Percentiles rank a stretch among this genome's conserved stretches.
Conservation (phyloP, 2,888 invertebrate species). For the Volucella inanis region DNA sequence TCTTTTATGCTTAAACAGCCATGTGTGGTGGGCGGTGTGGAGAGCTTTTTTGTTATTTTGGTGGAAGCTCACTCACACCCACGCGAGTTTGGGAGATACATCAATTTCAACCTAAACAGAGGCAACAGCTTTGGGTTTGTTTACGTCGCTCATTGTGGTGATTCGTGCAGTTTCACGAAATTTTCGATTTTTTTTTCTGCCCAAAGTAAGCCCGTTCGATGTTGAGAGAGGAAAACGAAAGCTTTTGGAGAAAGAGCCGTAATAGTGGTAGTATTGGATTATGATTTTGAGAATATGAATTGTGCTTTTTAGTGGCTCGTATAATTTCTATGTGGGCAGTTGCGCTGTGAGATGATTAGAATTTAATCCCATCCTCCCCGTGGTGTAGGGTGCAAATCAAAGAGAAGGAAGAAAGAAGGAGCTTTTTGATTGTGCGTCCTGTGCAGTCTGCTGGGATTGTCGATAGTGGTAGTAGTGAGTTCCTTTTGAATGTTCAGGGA, state of each 20-base stretch:
- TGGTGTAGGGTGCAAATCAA: slow-evolving; percentile 34
- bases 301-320: slow-evolving; percentile 71
- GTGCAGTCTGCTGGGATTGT: neutral
- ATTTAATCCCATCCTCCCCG: slow-evolving; percentile 26
- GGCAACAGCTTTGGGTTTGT: slow-evolving; percentile 67
- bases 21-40: slow-evolving; percentile 57
- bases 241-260: neutral
- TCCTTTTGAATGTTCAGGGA: slow-evolving; percentile 29
- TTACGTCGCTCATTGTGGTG: slow-evolving; percentile 59
- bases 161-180: slow-evolving; percentile 64
- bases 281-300: slow-evolving; percentile 35
- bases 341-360: slow-evolving; percentile 67
- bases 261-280: neutral
- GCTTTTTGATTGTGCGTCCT: slow-evolving; percentile 52
- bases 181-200: slow-evolving; percentile 11
- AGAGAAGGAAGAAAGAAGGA: slow-evolving; percentile 19
- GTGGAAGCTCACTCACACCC: slow-evolving; percentile 30
- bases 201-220: neutral
- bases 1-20: slow-evolving; percentile 59
- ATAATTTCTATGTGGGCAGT: slow-evolving; percentile 66
- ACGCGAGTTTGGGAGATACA: neutral
- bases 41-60: slow-evolving; percentile 36
- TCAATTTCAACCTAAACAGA: slow-evolving; percentile 13
- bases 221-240: slow-evolving; percentile 10
- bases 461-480: slow-evolving; percentile 20